These are phyloP conservation scores for Cettia cetti DNA, from an alignment of 2,113 vertebrate species.

Conservation along the genomic window DNA sequence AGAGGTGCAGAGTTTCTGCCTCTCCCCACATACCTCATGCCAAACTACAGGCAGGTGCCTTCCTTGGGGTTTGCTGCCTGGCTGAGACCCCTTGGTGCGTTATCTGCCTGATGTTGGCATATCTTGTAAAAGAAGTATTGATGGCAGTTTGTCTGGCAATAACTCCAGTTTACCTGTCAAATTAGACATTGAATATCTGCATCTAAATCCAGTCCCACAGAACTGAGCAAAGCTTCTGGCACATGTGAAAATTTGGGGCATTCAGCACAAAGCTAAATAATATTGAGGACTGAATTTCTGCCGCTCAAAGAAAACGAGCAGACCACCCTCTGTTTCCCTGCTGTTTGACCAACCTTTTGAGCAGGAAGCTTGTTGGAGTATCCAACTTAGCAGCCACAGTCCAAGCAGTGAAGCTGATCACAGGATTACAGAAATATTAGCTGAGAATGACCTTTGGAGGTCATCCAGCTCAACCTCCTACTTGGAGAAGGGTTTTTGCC, in stretches of 20 bases:
- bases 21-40: background rate
- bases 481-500: background rate
- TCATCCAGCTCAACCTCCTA: constrained; percentile 22
- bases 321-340: background rate
- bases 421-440: background rate
- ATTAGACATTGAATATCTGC: background rate
- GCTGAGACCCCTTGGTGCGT: background rate
- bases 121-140: background rate
- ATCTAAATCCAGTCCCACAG: background rate
- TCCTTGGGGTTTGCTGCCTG: background rate
- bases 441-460: background rate
- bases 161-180: background rate
- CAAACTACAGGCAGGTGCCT: background rate
- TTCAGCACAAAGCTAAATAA: background rate
- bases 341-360: background rate
- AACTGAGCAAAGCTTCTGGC: background rate
- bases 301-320: background rate
- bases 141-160: background rate
- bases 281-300: background rate
- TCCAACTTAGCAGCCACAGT: background rate
- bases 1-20: background rate
- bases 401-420: background rate
- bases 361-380: background rate
- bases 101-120: background rate
- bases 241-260: background rate